Conservation (phyloP, 2,797 vertebrate genomes). For the Anniella stebbinsi region DNA sequence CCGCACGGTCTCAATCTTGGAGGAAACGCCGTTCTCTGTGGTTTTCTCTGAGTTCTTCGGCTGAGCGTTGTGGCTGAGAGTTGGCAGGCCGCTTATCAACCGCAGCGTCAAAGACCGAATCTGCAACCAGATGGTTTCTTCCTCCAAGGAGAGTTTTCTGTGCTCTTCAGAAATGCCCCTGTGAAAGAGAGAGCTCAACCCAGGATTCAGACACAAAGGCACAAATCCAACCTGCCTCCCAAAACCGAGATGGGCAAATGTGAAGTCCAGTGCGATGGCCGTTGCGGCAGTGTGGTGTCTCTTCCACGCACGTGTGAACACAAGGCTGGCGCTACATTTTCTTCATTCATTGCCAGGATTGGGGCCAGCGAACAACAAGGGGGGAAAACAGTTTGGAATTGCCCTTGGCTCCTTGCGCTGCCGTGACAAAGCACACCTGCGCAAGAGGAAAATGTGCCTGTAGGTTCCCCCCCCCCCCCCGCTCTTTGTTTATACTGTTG, state of each 20-base stretch:
- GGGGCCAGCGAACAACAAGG: not conserved
- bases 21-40: constrained; percentile 90
- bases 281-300: not conserved
- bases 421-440: not conserved
- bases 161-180: constrained; percentile 91
- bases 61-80: constrained; percentile 80
- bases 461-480: not conserved
- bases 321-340: not conserved
- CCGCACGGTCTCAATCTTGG: constrained; percentile 82
- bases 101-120: constrained; percentile 92
- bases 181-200: constrained; percentile 33
- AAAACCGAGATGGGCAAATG: not conserved
- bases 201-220: constrained; percentile 14
- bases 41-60: constrained; percentile 88
- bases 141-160: constrained; percentile 87
- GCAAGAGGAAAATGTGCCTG: not conserved
- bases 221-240: constrained; percentile 6
- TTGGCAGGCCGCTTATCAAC: constrained; percentile 86
- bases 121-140: constrained; percentile 91
- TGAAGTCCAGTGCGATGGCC: not conserved
- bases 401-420: not conserved
- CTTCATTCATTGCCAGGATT: not conserved
- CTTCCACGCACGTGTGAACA: not conserved
- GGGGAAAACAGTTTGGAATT: not conserved
- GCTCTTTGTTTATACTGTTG: not conserved